These are phyloP conservation scores for Harpalus rubripes DNA, from an alignment of 2,888 invertebrate species.

Conservation along the genomic window DNA sequence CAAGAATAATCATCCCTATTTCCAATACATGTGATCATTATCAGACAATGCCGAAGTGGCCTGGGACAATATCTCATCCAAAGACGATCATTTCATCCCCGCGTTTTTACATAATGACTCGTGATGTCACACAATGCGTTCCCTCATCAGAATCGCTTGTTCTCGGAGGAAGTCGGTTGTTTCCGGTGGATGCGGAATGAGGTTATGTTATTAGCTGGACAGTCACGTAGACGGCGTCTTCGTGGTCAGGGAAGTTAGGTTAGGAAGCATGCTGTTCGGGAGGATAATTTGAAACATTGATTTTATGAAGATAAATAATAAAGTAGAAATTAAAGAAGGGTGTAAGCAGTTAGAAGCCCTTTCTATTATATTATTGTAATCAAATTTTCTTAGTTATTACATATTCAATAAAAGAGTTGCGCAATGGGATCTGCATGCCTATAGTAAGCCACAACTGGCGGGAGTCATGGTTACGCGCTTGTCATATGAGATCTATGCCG, in stretches of 20 bases:
- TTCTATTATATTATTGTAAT: too few relatives aligned
- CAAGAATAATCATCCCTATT: conserved; percentile 36
- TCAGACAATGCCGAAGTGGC: conserved; percentile 12
- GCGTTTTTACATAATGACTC: conserved; percentile 66
- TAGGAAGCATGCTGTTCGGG: neutral
- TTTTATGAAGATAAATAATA: neutral
- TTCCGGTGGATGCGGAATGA: conserved; percentile 49
- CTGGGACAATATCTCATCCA: conserved; percentile 40
- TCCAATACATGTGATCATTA: conserved; percentile 59
- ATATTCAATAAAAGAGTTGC: too few relatives aligned
- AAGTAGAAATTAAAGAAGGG: neutral
- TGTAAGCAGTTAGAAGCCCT: too few relatives aligned
- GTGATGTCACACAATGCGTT: conserved; percentile 43
- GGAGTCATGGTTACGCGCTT: too few relatives aligned
- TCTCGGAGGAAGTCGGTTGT: conserved; percentile 64
- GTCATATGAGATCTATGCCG: too few relatives aligned
- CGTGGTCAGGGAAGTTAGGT: conserved; percentile 31
- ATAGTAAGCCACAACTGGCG: too few relatives aligned
- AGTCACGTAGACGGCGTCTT: conserved; percentile 60
- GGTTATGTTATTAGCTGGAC: conserved; percentile 61
- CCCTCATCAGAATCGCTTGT: conserved; percentile 62
- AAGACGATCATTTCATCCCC: conserved; percentile 53
- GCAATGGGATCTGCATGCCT: too few relatives aligned
- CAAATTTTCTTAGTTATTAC: too few relatives aligned
- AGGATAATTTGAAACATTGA: conserved; percentile 4